Evolutionary conservation across 1,140 invertebrate genomes (phyloP).

Genomic region (Hyles euphorbiae): DNA sequence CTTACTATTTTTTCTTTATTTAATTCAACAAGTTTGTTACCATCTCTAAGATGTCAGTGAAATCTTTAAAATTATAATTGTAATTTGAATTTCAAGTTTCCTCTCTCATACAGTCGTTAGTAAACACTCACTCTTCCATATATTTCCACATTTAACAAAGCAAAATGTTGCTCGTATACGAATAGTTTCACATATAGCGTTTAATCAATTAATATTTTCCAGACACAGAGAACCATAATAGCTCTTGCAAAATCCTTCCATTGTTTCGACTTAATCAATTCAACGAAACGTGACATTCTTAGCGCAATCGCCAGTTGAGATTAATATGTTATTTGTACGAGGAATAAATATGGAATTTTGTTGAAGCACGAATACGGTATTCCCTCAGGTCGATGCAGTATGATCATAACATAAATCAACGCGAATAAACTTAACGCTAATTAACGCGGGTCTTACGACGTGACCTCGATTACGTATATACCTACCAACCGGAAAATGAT

Average conservation of each 20-base stretch:
- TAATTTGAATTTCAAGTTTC: no score
- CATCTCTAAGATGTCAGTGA: no score
- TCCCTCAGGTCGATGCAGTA: background rate
- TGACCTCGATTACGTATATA: no score
- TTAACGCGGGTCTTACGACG: no score
- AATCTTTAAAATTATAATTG: no score
- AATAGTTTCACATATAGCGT: no score
- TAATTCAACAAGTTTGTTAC: no score
- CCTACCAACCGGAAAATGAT: constrained; percentile 22
- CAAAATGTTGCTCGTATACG: no score
- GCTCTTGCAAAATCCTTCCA: constrained; percentile 21
- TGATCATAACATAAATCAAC: constrained; percentile 5
- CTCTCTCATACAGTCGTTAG: no score
- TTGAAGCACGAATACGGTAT: constrained; percentile 6
- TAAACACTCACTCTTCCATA: no score
- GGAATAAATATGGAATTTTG: constrained; percentile 11
- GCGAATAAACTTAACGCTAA: background rate
- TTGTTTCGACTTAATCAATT: constrained; percentile 22
- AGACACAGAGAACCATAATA: constrained; percentile 12
- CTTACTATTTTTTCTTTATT: no score
- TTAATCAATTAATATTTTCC: constrained; percentile 12
- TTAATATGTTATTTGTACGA: background rate
- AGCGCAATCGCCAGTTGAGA: constrained; percentile 14
- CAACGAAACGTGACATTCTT: constrained; percentile 19
- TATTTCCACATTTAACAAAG: no score